These are phyloP conservation scores for Zosterops borbonicus DNA, from an alignment of 2,113 vertebrate genomes.

Conservation along the genomic window DNA sequence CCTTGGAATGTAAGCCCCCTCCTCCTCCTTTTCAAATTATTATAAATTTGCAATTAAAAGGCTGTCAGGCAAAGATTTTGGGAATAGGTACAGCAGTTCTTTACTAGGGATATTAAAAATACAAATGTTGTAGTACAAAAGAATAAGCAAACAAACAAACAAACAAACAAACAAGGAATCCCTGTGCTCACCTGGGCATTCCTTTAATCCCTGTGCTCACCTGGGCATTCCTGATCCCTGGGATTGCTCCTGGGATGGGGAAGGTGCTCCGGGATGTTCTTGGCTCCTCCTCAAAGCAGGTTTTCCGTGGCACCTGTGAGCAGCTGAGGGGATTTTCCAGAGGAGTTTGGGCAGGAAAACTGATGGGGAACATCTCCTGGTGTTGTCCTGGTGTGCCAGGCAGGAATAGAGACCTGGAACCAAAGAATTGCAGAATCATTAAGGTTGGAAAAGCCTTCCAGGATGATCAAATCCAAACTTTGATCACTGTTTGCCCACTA, in stretches of 20 bases:
- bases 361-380: rapidly evolving
- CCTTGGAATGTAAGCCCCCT: too few relatives aligned
- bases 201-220: background rate
- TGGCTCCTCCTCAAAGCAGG: rapidly evolving
- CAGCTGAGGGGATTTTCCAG: background rate
- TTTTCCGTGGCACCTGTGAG: background rate
- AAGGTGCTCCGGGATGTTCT: background rate
- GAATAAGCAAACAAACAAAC: too few relatives aligned
- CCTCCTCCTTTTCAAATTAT: too few relatives aligned
- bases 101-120: too few relatives aligned
- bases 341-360: background rate
- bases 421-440: too few relatives aligned
- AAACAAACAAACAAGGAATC: too few relatives aligned
- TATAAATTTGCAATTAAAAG: too few relatives aligned
- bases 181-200: background rate
- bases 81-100: too few relatives aligned
- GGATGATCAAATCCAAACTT: background rate
- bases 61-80: too few relatives aligned
- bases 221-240: background rate
- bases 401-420: background rate
- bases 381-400: background rate
- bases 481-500: background rate
- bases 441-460: background rate
- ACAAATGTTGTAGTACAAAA: too few relatives aligned
- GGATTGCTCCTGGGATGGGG: background rate